Evolutionary conservation across 2,888 invertebrate species (phyloP).

Genomic region (Camponotus fellah): DNA sequence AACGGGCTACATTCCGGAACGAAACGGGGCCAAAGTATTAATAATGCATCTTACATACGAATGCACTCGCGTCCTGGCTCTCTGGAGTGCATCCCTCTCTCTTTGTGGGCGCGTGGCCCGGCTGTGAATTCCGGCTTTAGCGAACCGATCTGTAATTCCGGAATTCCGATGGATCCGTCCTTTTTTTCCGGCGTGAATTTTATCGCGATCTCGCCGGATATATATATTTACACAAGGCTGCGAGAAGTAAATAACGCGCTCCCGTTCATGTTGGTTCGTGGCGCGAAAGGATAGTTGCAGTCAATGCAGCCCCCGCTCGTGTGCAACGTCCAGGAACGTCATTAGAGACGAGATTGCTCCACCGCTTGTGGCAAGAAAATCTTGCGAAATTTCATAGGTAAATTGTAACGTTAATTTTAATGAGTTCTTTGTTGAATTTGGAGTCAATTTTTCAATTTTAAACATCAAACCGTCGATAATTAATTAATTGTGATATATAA

Average conservation of each 20-base stretch:
- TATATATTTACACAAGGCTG: conserved; percentile 63
- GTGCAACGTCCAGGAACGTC: conserved; percentile 59
- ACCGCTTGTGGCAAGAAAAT: background rate
- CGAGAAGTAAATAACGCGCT: conserved; percentile 66
- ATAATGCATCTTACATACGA: conserved; percentile 49
- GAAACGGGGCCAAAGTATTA: conserved; percentile 40
- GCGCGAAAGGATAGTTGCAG: conserved; percentile 69
- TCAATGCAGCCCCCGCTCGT: conserved; percentile 50
- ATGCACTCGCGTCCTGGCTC: conserved; percentile 33
- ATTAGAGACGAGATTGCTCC: background rate
- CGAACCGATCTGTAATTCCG: conserved; percentile 46
- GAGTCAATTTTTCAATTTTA: background rate
- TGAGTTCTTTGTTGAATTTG: background rate
- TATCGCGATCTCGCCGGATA: conserved; percentile 59
- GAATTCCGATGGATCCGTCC: conserved; percentile 52
- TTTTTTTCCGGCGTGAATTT: conserved; percentile 48
- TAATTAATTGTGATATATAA: background rate
- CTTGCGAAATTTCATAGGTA: background rate
- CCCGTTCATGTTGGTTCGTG: conserved; percentile 52
- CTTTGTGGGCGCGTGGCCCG: conserved; percentile 33
- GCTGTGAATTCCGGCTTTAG: conserved; percentile 29
- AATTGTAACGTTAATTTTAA: background rate
- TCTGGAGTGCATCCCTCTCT: conserved; percentile 8
- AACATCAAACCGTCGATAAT: background rate
- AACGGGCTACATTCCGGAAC: background rate